Base-by-base conservation (phyloP, 2,113 vertebrate genomes). In the Esox niger region DNA sequence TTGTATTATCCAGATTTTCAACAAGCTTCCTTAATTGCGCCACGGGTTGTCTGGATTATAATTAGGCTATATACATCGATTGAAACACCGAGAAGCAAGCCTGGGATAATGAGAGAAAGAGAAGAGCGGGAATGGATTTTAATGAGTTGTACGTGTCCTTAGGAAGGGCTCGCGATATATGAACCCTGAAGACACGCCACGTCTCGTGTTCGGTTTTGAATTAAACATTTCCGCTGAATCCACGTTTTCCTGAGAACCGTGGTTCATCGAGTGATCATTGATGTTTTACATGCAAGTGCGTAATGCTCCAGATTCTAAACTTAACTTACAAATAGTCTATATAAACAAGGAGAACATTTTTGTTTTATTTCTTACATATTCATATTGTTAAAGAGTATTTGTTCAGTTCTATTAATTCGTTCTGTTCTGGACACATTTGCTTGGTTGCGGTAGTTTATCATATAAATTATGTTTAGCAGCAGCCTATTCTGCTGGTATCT, bases 141-240 rank as follows among this genome's bases (percentile, higher is more conserved):
- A 15, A 1, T 31, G 15, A 47, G 26, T 32, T 27, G 62, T 63
- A 82, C 81, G 74, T 87, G 83, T 86, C 73, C 81, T 85, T 85
- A 31, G 60, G 73, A 74, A 66, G 56, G 27, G 61, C 47, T 21
- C n/a, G 47, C 17, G 47, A 6, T 63, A 58, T 27, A 32, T 38
- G 26, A 61, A 54, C 46, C 70, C 32, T 7, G 67, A 63, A 75
- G 69, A 52, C 72, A 67, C 77, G 76, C 76, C 81, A 79, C 76
- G 69, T 80, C 79, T 74, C 7, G 64, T 11, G 58, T 49, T 69
- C 68, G 23, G n/a, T 71, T 60, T 29, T 69, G 73, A 73, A 38
- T 57, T 61, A n/a, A 64, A 67, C 13, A 4, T 43, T 61, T 58
- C 68, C 32, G 74, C 77, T 71, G 67, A 77, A 55, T 79, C 38